Evolutionary conservation across 2,113 vertebrate genomes (phyloP), one percentile per base, ranked within the genome.

Genomic region (Oostethus manadensis): DNA sequence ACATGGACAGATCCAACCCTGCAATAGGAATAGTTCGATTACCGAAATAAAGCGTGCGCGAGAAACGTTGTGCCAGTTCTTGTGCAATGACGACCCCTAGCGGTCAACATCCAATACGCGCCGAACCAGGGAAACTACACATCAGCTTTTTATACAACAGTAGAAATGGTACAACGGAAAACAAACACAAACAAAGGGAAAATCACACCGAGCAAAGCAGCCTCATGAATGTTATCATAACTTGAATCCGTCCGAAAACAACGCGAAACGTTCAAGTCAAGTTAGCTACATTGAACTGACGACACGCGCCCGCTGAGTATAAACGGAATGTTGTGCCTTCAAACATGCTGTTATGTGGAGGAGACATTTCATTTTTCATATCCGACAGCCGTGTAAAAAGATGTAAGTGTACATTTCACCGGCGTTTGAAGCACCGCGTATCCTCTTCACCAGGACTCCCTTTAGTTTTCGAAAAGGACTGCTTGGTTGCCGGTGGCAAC

Each of bases 401-500:
- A 0, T 7, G 60, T 23, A 60, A 51, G 16, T 29, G 23, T 35
- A 1, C n/a, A 29, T 35, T 56, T 77, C 71, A 81, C 70, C 79
- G 11, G 14, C 9, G 2, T 10, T 54, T 50, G 51, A 10, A 47
- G 43, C 2, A 56, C 42, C 44, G 40, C 22, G 35, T 8, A 14
- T 53, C 61, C 35, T 40, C n/a, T 42, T 22, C 35, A 43, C 17
- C 14, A 10, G 17, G 13, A n/a, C 35, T 3, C 8, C 1, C 10
- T 22, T 3, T 11, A 9, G 14, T 23, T 43, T 23, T 43, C 23
- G 15, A 43, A 43, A 9, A 6, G 3, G 7, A 49, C 11, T 67
- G 73, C 70, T 64, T 61, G 74, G 88, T 89, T 87, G 70, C 80
- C 64, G 78, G 1, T 84, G 57, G 15, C 23, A 29, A 46, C 2